Evolutionary conservation across 2,797 vertebrate genomes (phyloP).

Genomic region (Columba guinea): DNA sequence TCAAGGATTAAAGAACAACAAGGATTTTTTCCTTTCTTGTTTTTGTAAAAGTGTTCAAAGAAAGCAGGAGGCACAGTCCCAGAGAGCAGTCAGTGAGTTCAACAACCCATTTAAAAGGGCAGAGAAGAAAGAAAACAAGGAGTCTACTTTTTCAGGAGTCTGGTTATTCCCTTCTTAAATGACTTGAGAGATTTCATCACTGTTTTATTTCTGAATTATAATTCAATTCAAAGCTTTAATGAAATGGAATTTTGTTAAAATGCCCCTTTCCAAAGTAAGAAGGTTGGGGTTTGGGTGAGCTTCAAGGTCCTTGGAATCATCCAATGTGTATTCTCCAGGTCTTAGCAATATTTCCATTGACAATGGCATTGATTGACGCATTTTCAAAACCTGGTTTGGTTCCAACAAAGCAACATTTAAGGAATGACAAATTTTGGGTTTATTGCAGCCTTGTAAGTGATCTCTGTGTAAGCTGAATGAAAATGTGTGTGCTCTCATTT

Average conservation of each 20-base stretch:
- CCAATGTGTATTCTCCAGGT: neutral
- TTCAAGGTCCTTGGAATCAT: neutral
- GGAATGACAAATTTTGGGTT: neutral
- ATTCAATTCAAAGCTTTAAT: neutral
- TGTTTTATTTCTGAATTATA: neutral
- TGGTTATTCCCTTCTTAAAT: neutral
- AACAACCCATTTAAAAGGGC: neutral
- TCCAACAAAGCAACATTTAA: neutral
- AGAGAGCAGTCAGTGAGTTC: neutral
- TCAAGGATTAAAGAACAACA: slow-evolving; percentile 22
- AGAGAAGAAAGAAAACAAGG: slow-evolving; percentile 17
- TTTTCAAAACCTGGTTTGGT: neutral
- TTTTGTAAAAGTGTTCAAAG: slow-evolving; percentile 12
- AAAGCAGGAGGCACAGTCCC: neutral
- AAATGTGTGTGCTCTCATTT: neutral
- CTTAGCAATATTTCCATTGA: neutral
- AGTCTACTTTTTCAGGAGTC: neutral
- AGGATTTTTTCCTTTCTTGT: neutral
- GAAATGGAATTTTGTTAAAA: neutral
- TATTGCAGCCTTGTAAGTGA: neutral
- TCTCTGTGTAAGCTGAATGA: neutral
- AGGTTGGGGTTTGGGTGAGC: neutral
- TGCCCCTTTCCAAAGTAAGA: neutral
- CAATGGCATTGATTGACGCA: rapidly evolving
- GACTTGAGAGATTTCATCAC: neutral